Conservation (phyloP, 2,888 invertebrate genomes). For the Ariolimax columbianus region DNA sequence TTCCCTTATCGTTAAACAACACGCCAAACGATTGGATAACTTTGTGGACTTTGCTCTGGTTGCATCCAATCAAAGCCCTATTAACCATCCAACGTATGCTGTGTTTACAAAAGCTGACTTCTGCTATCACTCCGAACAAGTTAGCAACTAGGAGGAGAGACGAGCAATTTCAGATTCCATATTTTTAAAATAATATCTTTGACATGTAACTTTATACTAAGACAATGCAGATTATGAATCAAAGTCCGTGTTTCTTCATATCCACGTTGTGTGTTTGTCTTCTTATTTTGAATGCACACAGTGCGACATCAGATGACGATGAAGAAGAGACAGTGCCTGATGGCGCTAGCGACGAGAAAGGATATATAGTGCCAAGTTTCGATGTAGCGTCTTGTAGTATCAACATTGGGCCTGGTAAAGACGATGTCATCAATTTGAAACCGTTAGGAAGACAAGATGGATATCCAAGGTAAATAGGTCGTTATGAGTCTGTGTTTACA, state of each 20-base stretch:
- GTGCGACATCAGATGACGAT: neutral
- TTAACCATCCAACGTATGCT: neutral
- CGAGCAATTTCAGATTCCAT: neutral
- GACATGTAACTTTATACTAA: neutral
- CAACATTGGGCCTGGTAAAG: constrained; percentile 23
- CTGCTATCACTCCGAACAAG: neutral
- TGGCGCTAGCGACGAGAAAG: neutral
- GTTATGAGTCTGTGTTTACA: too few relatives aligned
- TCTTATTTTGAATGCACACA: neutral
- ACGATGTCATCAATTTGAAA: constrained; percentile 58
- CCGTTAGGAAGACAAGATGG: constrained; percentile 58
- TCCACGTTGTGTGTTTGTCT: neutral
- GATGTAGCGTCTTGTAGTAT: constrained; percentile 41
- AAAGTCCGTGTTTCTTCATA: neutral
- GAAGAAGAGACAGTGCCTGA: neutral
- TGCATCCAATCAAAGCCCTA: neutral
- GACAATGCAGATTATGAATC: neutral
- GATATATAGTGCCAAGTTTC: constrained; percentile 7
- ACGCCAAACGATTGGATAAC: neutral
- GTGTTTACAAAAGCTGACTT: neutral
- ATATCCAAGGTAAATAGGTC: constrained; percentile 57
- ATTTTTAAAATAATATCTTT: neutral
- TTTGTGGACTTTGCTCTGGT: too few relatives aligned
- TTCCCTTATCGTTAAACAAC: too few relatives aligned
- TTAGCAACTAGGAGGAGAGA: too few relatives aligned